A percentile compares a stretch with the other conserved stretches of the same genome.
Evolutionary conservation across 2,797 vertebrate genomes (phyloP).

Genomic region (Acanthiza pusilla): DNA sequence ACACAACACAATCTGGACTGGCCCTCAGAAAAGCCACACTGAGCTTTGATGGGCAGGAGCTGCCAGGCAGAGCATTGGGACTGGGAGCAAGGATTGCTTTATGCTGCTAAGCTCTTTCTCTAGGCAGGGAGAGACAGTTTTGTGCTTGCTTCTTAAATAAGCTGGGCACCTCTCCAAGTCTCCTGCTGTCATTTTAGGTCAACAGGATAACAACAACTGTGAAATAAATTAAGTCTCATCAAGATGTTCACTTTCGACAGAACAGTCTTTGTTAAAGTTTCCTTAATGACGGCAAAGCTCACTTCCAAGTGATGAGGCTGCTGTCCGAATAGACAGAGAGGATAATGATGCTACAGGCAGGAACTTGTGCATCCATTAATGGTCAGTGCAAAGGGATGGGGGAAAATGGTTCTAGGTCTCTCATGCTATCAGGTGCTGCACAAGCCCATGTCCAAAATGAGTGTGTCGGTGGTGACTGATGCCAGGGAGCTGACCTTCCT

Average conservation of each 20-base stretch:
- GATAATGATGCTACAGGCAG: neutral
- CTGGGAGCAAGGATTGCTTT: neutral
- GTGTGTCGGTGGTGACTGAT: neutral
- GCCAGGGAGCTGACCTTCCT: neutral
- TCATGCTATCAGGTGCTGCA: neutral
- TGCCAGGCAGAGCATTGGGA: neutral
- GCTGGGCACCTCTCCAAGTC: conserved; percentile 14
- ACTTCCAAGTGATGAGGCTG: neutral
- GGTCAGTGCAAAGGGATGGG: neutral
- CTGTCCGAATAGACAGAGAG: neutral
- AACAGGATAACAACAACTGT: conserved; percentile 51
- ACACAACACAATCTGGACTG: neutral
- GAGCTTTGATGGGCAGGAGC: neutral
- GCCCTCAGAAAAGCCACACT: neutral
- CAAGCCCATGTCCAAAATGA: neutral
- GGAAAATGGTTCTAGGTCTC: neutral
- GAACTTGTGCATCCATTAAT: neutral
- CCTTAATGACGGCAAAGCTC: neutral
- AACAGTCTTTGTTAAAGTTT: conserved; percentile 26
- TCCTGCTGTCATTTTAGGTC: conserved; percentile 50
- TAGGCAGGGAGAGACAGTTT: neutral
- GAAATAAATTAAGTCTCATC: conserved; percentile 53
- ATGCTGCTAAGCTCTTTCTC: neutral
- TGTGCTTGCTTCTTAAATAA: conserved; percentile 30
- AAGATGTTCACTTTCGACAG: conserved; percentile 24